phyloP scores from a whole-genome alignment of 2,888 invertebrate genomes.

The Blastobasis lacticolella region DNA sequence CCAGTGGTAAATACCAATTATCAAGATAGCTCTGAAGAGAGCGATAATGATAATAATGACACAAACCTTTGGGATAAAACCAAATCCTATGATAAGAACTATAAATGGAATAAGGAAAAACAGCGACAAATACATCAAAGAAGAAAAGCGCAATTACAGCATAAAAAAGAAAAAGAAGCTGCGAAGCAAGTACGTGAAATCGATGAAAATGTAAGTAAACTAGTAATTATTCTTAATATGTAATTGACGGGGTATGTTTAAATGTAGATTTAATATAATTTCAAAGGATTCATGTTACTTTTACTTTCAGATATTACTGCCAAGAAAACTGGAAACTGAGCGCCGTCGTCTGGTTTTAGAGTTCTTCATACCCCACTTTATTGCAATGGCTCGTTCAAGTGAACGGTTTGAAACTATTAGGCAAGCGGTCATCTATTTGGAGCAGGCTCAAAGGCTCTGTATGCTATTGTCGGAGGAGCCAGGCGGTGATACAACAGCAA shows the following conservation, averaged over 20 bases:
- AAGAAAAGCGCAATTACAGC: constrained; percentile 35
- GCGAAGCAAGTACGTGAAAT: constrained; percentile 61
- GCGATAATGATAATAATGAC: constrained; percentile 44
- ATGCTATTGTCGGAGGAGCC: constrained; percentile 75
- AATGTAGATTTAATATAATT: not conserved
- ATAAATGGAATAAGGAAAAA: constrained; percentile 61
- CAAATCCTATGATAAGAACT: constrained; percentile 66
- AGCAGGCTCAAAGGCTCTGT: constrained; percentile 80
- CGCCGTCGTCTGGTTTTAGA: constrained; percentile 78
- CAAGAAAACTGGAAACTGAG: constrained; percentile 69
- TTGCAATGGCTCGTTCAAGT: constrained; percentile 79
- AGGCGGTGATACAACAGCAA: constrained; percentile 68
- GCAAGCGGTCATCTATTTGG: constrained; percentile 79
- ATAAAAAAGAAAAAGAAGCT: constrained; percentile 42
- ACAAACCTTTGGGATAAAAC: constrained; percentile 61
- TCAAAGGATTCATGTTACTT: constrained; percentile 11
- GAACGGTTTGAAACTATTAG: constrained; percentile 74
- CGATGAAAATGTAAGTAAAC: constrained; percentile 67
- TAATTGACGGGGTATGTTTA: not conserved
- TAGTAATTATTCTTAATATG: not conserved
- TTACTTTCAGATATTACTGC: constrained; percentile 58
- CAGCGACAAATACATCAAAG: constrained; percentile 52
- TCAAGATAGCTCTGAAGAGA: constrained; percentile 42
- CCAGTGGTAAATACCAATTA: constrained; percentile 28
- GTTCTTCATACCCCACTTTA: constrained; percentile 82